Conservation (phyloP, 2,113 vertebrate genomes). For the Xiphophorus couchianus region DNA sequence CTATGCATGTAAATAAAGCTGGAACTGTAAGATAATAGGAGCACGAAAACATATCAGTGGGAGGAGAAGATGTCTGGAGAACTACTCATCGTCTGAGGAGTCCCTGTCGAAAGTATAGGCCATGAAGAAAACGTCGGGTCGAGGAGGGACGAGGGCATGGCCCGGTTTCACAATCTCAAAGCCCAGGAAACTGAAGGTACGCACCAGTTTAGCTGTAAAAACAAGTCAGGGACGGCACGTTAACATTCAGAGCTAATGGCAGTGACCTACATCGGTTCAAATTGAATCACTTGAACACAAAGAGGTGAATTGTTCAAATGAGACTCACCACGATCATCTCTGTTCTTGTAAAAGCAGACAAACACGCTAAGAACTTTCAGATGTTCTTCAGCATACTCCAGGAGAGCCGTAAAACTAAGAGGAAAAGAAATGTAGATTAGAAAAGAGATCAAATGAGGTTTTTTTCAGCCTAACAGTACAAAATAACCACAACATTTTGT, state of each 20-base stretch:
- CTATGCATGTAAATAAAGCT: constrained; percentile 11
- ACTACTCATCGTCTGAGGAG: constrained; percentile 92
- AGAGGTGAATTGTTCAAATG: background rate
- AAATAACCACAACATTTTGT: too few relatives aligned
- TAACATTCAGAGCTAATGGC: too few relatives aligned
- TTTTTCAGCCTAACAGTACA: background rate
- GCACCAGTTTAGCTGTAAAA: constrained; percentile 80
- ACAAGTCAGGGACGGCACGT: background rate
- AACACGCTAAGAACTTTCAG: constrained; percentile 83
- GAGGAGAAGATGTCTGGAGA: constrained; percentile 28
- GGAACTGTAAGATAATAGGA: constrained; percentile 8
- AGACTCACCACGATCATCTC: constrained; percentile 81
- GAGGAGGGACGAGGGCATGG: constrained; percentile 96
- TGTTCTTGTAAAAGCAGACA: constrained; percentile 86
- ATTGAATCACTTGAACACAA: too few relatives aligned
- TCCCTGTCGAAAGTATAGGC: constrained; percentile 97
- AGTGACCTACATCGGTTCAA: too few relatives aligned
- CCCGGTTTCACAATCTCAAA: constrained; percentile 99
- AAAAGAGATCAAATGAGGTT: background rate
- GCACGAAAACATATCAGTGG: constrained; percentile 1
- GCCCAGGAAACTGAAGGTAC: constrained; percentile 99
- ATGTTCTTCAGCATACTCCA: constrained; percentile 85
- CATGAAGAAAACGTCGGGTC: constrained; percentile 99
- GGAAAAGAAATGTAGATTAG: background rate
- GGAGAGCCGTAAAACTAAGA: constrained; percentile 78